Base-by-base conservation (phyloP, 2,888 invertebrate species). In the Caenorhabditis zanzibari region DNA sequence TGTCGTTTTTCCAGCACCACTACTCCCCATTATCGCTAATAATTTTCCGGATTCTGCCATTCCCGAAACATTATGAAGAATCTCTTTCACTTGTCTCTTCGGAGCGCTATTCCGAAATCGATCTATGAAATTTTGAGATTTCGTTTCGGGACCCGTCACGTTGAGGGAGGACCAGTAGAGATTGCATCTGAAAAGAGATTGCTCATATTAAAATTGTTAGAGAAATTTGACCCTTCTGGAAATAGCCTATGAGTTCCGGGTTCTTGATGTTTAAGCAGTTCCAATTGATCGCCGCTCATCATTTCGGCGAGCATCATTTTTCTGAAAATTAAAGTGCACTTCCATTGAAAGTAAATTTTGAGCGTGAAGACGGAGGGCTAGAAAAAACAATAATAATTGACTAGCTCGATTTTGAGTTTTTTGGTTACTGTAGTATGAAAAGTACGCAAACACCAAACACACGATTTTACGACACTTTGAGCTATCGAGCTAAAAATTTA, bases 1-100 rank as follows among this genome's bases (percentile, higher is more conserved):
- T 0, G 96, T 96, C 84, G 96, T 96, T 94, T 97, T 97, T 0
- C 97, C 97, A 16, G 96, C 96, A n/a, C 91, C 91, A 75, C 90
- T 91, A 56, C 83, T 83, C 28, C 88, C 88, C 88, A 88, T 88
- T 10, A 88, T 88, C 0, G 88, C 88, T 32, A 88, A 63, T 5
- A 88, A 64, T 44, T 82, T 83, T 41, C 88, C 88, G 9, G 88
- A 74, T 75, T 89, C 88, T 0, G 88, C 88, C 82, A 86, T 85
- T 77, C 88, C 88, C 16, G 84, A 82, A n/a, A 88, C 88, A 35
- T 85, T 87, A 32, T 87, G 87, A 7, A 85, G 76, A 19, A 87
- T 85, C 49, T 87, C 82, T 58, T 87, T 87, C 44, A 87, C 85
- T 38, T 72, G 74, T 22, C 61, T 32, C 24, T 41, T 35, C 6